Conservation (phyloP, 2,113 vertebrate species). For the Podilymbus podiceps region DNA sequence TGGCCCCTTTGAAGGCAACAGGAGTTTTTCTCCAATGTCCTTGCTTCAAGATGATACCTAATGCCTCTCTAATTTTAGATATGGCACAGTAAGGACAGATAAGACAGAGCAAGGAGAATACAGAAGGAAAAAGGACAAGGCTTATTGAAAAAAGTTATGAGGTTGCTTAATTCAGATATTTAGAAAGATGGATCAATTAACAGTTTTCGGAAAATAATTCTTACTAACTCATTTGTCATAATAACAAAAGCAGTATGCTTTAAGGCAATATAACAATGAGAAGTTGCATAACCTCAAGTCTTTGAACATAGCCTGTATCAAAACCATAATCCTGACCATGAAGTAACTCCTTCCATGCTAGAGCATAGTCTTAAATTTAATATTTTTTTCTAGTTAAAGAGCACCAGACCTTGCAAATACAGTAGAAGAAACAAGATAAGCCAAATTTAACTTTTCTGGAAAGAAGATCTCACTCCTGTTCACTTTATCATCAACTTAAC, state of each 20-base stretch:
- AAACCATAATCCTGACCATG: not conserved
- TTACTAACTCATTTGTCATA: not conserved
- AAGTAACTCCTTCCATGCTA: not conserved
- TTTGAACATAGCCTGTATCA: not conserved
- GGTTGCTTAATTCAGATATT: not conserved
- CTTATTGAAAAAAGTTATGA: not conserved
- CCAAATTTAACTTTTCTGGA: not conserved
- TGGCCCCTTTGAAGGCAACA: not conserved
- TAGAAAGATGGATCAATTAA: not conserved
- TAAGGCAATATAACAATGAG: not conserved
- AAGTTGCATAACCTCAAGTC: not conserved
- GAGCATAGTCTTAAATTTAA: not conserved
- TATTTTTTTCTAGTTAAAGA: not conserved
- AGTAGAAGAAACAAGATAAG: not conserved
- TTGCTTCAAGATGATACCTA: not conserved
- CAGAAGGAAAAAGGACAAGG: not conserved
- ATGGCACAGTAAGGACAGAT: not conserved
- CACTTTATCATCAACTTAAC: not conserved
- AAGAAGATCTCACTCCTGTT: not conserved
- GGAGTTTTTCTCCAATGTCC: not conserved
- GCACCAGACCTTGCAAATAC: not conserved
- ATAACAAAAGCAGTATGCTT: not conserved
- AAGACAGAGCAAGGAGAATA: not conserved
- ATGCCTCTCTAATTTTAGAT: constrained; percentile 44
- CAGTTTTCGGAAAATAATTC: not conserved